A percentile compares a stretch with the other conserved stretches of the same genome.
These are phyloP conservation scores for Hyles euphorbiae DNA, from an alignment of 1,140 invertebrate genomes.

Conservation along the genomic window DNA sequence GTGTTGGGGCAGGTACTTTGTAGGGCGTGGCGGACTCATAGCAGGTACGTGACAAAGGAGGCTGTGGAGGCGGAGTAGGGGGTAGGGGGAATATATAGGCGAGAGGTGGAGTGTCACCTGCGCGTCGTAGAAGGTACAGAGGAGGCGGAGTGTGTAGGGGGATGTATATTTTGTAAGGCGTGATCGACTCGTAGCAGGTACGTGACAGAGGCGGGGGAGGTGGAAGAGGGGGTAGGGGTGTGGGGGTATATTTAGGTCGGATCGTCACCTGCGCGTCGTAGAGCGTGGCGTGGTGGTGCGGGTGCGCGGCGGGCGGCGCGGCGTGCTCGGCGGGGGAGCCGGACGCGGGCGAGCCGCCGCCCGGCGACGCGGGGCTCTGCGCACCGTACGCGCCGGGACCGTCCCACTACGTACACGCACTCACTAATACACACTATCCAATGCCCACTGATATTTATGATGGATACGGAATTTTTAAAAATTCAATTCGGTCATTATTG, in stretches of 20 bases:
- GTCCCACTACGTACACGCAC: neutral
- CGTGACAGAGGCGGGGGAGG: slow-evolving; percentile 24
- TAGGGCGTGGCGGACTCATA: too few species aligned
- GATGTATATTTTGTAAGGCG: too few species aligned
- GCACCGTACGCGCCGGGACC: slow-evolving; percentile 1
- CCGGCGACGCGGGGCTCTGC: slow-evolving; percentile 55
- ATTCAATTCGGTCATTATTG: too few species aligned
- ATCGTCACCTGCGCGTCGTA: slow-evolving; percentile 54
- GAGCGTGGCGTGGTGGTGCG: slow-evolving; percentile 33
- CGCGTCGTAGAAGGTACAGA: slow-evolving; percentile 45
- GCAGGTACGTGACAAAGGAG: too few species aligned
- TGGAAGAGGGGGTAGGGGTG: neutral
- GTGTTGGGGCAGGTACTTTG: too few species aligned
- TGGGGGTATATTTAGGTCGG: neutral
- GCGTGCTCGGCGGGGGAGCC: slow-evolving; percentile 27
- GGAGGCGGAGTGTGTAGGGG: slow-evolving; percentile 23
- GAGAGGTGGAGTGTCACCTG: neutral
- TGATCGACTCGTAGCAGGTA: too few species aligned
- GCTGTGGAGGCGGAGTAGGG: too few species aligned
- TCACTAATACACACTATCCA: neutral
- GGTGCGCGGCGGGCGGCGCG: slow-evolving; percentile 29
- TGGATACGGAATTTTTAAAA: too few species aligned
- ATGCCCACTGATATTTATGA: too few species aligned
- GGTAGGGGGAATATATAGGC: neutral
- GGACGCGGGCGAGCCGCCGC: slow-evolving; percentile 32